Conservation (phyloP, 2,113 vertebrate genomes). For the Harpagus bidentatus region DNA sequence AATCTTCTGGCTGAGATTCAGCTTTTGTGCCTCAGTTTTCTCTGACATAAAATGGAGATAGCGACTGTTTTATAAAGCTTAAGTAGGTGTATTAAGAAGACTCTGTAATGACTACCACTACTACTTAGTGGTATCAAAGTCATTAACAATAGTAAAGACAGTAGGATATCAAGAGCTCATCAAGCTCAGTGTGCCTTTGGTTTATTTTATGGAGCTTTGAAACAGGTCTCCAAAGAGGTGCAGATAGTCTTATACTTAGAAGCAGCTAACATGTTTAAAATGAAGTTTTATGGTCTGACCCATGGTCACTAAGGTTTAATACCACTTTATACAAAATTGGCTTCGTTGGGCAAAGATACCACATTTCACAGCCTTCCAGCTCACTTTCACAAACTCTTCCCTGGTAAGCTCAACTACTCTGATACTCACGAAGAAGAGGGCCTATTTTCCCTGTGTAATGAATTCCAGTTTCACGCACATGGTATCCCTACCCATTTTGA, state of each 20-base stretch:
- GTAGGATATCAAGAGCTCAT: not conserved
- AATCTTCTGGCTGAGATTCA: not conserved
- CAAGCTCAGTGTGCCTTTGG: not conserved
- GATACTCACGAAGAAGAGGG: not conserved
- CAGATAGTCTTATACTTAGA: not conserved
- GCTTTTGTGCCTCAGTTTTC: not conserved
- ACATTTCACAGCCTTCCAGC: not conserved
- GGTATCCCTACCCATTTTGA: not conserved
- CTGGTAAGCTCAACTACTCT: not conserved
- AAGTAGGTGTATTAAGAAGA: not conserved
- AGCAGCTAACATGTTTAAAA: not conserved
- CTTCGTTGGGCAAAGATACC: not conserved
- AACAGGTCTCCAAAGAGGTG: not conserved
- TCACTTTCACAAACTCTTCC: not conserved
- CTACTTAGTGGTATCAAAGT: not conserved
- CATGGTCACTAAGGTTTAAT: not conserved
- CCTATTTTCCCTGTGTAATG: not conserved
- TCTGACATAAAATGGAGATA: not conserved
- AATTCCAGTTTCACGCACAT: not conserved
- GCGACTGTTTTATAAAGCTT: not conserved
- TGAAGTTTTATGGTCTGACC: not conserved
- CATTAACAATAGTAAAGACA: not conserved
- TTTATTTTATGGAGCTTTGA: not conserved
- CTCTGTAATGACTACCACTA: not conserved
- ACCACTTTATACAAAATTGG: accelerated